A percentile compares a stretch with the other conserved stretches of the same genome.
These are phyloP conservation scores for Morpho helenor DNA, from an alignment of 2,888 invertebrate genomes.

Conservation along the genomic window DNA sequence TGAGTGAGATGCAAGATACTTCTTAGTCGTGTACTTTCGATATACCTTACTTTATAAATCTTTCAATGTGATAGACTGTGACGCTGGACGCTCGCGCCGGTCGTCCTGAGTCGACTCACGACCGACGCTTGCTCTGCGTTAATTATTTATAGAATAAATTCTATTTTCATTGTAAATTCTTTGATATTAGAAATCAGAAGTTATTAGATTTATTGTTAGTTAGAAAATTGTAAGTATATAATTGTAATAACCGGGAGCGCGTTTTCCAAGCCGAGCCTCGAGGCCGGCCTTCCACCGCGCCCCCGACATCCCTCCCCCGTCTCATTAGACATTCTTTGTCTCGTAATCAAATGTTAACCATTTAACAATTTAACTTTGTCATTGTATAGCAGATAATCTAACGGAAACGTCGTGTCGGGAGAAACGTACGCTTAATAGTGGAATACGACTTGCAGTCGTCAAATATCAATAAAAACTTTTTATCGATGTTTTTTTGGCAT, in stretches of 20 bases:
- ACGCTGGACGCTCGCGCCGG: conserved; percentile 52
- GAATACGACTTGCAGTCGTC: conserved; percentile 62
- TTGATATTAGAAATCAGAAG: conserved; percentile 71
- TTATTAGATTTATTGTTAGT: conserved; percentile 72
- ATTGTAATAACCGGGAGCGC: conserved; percentile 63
- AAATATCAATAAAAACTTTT: conserved; percentile 74
- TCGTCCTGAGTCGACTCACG: conserved; percentile 63
- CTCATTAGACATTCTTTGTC: conserved; percentile 67
- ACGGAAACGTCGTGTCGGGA: conserved; percentile 63
- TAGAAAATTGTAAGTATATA: conserved; percentile 71
- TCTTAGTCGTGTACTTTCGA: conserved; percentile 35
- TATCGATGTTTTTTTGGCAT: conserved; percentile 69
- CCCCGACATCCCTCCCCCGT: conserved; percentile 60
- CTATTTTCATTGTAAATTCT: conserved; percentile 79
- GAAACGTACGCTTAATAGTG: conserved; percentile 75
- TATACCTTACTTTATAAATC: conserved; percentile 69
- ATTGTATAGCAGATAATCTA: conserved; percentile 62
- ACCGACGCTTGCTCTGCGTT: conserved; percentile 60
- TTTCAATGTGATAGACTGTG: conserved; percentile 76
- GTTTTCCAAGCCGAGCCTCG: conserved; percentile 56
- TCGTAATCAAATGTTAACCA: conserved; percentile 69
- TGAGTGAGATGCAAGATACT: conserved; percentile 37
- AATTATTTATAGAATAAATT: conserved; percentile 76
- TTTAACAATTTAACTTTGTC: conserved; percentile 65
- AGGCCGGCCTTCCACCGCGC: conserved; percentile 43